These are phyloP conservation scores for Heloderma charlesbogerti DNA, from an alignment of 2,113 vertebrate genomes.

Conservation along the genomic window DNA sequence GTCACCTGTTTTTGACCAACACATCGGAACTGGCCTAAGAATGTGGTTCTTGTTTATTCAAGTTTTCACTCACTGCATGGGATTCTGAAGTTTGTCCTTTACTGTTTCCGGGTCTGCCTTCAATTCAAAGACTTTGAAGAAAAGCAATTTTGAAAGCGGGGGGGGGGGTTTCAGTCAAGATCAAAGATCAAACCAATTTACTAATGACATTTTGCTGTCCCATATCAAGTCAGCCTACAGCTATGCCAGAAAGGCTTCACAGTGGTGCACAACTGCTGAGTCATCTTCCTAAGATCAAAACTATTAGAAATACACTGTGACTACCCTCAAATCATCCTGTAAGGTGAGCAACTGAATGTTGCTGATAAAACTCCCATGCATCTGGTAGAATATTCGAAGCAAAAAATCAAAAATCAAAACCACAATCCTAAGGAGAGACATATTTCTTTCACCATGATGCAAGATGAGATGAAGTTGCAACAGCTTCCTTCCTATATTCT, in stretches of 20 bases:
- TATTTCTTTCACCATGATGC: not conserved
- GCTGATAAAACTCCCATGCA: not conserved
- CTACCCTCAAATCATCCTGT: constrained; percentile 48
- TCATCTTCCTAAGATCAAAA: constrained; percentile 60
- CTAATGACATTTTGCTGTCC: constrained; percentile 25
- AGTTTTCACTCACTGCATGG: not conserved
- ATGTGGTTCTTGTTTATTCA: not conserved
- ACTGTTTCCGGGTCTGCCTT: not conserved
- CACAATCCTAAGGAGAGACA: not conserved
- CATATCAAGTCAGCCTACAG: not conserved
- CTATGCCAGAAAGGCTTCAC: constrained; percentile 29
- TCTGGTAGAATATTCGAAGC: not conserved
- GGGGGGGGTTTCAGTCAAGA: not conserved
- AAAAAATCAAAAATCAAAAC: not conserved
- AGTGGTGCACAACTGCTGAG: constrained; percentile 58
- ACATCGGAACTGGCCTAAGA: not conserved
- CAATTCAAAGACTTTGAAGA: not conserved
- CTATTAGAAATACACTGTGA: constrained; percentile 33
- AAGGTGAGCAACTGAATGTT: not conserved
- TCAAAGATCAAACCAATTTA: constrained; percentile 31
- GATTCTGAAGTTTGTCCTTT: rapidly evolving
- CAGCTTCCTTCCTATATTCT: constrained; percentile 53
- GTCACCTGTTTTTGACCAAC: not conserved
- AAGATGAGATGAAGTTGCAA: constrained; percentile 39
- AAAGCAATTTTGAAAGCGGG: not conserved